Evolutionary conservation across 2,888 invertebrate species (phyloP).

Genomic region (Pegoplata infirma): DNA sequence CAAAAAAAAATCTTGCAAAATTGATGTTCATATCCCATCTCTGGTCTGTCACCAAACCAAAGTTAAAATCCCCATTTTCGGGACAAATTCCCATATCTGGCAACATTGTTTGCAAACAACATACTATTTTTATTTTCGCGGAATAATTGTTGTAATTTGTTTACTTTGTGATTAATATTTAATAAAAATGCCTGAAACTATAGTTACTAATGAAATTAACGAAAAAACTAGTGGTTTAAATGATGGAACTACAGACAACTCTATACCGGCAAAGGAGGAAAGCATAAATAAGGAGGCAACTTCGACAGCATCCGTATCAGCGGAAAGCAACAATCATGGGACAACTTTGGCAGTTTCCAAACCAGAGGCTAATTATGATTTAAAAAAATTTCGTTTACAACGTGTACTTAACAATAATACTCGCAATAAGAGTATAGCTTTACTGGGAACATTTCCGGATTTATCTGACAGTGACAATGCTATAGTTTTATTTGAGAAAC

Average conservation of each 20-base stretch:
- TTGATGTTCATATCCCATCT: no score
- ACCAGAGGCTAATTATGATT: conserved; percentile 74
- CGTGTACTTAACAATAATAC: conserved; percentile 86
- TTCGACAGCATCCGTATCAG: no score
- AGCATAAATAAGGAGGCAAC: neutral
- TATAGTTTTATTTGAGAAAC: conserved; percentile 89
- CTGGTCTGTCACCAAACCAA: no score
- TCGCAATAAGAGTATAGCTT: conserved; percentile 82
- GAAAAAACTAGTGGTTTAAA: no score
- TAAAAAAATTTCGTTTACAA: conserved; percentile 84
- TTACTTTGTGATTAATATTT: neutral
- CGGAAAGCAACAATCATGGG: neutral
- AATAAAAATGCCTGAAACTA: conserved; percentile 33
- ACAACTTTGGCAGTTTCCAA: neutral
- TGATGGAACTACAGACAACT: no score
- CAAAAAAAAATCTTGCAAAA: no score
- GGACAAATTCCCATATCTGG: no score
- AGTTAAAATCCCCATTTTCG: no score
- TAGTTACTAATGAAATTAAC: neutral
- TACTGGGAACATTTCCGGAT: conserved; percentile 83
- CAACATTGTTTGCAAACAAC: no score
- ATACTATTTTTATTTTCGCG: no score
- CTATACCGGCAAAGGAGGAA: neutral
- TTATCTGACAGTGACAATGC: conserved; percentile 81
- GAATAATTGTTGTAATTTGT: no score